Base-by-base conservation (phyloP, 2,113 vertebrate genomes). In the Turdus rufiventris region DNA sequence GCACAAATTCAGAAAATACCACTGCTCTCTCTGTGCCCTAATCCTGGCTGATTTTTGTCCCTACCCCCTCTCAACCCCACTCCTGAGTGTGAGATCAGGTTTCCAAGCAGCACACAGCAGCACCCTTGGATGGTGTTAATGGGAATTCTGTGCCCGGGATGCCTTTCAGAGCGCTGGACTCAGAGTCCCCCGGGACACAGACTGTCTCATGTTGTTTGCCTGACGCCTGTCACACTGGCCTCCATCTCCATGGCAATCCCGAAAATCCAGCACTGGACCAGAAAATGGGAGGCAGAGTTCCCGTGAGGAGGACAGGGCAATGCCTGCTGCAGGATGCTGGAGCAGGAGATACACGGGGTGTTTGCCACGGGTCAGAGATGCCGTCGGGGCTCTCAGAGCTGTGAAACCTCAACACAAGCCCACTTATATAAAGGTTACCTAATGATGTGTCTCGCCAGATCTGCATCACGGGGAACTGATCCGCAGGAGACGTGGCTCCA, bases 261-360 rank as follows among this genome's bases (percentile, higher is more conserved):
- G 2, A 50, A 43, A 77, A 80, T 23, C 45, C 40, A 53, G 90
- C 28, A 36, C 34, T 56, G 45, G 43, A 24, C 31, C 2, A 3
- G 54, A 36, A 91, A 91, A 61, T 0, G 1, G 8, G 53, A 74
- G 47, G 47, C 72, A 90, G 60, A 77, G 48, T 24, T 80, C 14
- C 72, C 47, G 36, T 8, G 2, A 17, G 53, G 61, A 58, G 3
- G 29, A 36, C 48, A 17, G 51, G 34, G 20, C 61, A 5, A 10
- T 0, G 4, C 10, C 50, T 29, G 5, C 43, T 12, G 14, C 1
- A 2, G 47, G 56, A 9, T n/a, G 60, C 3, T 8, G 19, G 24
- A 4, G 5, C 24, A 20, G 60, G 68, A 24, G 24, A 7, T 1
- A 1, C 14, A 4, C 0, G 6, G 14, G n/a, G 18, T 24, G 34